Conservation (phyloP, 2,113 vertebrate species). For the Salvelinus sp. region DNA sequence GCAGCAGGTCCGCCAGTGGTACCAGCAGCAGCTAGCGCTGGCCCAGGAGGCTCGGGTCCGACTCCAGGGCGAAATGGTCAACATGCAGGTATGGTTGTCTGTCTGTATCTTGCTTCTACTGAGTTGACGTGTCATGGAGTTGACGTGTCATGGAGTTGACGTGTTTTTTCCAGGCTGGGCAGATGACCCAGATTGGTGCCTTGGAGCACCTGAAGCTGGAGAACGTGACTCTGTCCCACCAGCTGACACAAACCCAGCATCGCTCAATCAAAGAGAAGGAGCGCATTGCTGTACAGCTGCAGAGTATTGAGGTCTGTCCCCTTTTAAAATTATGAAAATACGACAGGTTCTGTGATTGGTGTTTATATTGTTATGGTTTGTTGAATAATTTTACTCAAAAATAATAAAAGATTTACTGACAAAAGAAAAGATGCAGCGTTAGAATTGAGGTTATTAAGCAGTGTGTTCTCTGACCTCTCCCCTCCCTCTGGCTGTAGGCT, state of each 20-base stretch:
- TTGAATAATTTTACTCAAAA: too few relatives aligned
- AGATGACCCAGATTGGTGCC: conserved; percentile 91
- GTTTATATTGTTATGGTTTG: neutral
- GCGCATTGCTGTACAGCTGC: conserved; percentile 91
- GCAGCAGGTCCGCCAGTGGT: conserved; percentile 92
- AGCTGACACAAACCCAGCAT: conserved; percentile 92
- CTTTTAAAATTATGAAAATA: conserved; percentile 45
- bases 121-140: conserved; percentile 35
- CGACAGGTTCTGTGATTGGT: neutral
- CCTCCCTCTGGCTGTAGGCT: conserved; percentile 66
- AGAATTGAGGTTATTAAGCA: too few relatives aligned
- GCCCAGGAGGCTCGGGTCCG: conserved; percentile 94
- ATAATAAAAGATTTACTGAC: too few relatives aligned
- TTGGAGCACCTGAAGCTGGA: conserved; percentile 95
- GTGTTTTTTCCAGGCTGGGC: conserved; percentile 77
- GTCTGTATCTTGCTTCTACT: conserved; percentile 13
- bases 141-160: conserved; percentile 76
- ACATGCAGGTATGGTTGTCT: conserved; percentile 83
- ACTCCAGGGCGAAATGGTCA: conserved; percentile 94
- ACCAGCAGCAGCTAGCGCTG: conserved; percentile 90
- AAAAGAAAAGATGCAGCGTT: too few relatives aligned
- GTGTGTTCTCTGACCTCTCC: too few relatives aligned
- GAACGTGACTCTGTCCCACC: conserved; percentile 90
- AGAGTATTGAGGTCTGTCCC: conserved; percentile 88
- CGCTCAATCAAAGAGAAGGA: conserved; percentile 97